Evolutionary conservation across 2,113 vertebrate species (phyloP), one percentile per base, ranked within the genome.

Genomic region (Hippocampus barbouri): DNA sequence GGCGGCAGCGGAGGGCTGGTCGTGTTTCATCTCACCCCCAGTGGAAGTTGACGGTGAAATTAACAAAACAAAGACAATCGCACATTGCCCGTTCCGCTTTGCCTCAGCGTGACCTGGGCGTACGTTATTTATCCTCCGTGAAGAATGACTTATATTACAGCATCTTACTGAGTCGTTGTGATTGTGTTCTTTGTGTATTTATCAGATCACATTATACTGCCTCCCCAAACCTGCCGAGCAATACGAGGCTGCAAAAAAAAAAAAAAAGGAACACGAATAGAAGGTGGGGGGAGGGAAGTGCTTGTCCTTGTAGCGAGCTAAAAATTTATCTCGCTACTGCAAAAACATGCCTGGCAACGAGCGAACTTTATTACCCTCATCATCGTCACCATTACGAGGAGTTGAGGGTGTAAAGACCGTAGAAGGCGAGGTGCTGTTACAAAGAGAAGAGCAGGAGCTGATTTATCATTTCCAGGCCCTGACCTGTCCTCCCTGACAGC

Each of bases 401-500:
- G 27, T 15, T 9, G 11, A 25, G 10, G 23, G 40, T 76, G 68
- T 61, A 2, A 60, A 71, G 68, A 38, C 70, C 63, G 53, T 62
- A 68, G 67, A 73, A 74, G 65, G 54, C 45, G n/a, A 66, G 30
- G 45, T 47, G 67, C 43, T 53, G 70, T 73, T 62, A 56, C 65
- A 68, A 73, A 27, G 56, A 15, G 77, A 54, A 67, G 74, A 51
- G 25, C 66, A 77, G 70, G 79, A 80, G 70, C 80, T 74, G 82
- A 90, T 87, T 87, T 87, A 86, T 90, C 78, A 81, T 88, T 85
- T 82, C 79, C 78, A 84, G 85, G 78, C 73, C 77, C 63, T 70
- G 71, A 87, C 83, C 85, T 76, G 80, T 86, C 83, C 57, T 80
- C 65, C 67, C 79, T 25, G 12, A 79, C 74, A 80, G 76, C 79